These are phyloP conservation scores for Gadopsis marmoratus DNA, from an alignment of 2,797 vertebrate genomes.

Conservation along the genomic window DNA sequence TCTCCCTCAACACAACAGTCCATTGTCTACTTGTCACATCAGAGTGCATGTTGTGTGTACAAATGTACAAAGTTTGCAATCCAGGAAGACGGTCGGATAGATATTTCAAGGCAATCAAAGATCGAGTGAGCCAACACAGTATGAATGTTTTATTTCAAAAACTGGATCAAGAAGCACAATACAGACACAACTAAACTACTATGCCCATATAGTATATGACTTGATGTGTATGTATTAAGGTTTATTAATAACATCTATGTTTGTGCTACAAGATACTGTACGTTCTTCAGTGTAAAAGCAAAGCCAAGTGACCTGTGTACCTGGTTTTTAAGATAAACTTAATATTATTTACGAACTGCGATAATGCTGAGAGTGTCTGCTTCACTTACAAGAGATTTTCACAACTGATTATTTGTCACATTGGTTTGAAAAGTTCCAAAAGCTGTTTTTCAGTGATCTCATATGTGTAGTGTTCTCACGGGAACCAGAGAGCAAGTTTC, in stretches of 20 bases:
- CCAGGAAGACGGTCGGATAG: no score
- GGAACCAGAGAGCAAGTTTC: background rate
- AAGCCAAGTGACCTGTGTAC: conserved; percentile 34
- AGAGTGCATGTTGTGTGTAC: no score
- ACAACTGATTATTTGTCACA: conserved; percentile 5
- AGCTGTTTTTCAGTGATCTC: background rate
- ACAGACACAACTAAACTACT: conserved; percentile 45
- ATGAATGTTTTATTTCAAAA: conserved; percentile 78
- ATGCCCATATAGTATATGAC: conserved; percentile 9
- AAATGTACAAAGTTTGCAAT: background rate
- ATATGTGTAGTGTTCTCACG: conserved; percentile 6
- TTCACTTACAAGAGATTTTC: conserved; percentile 1
- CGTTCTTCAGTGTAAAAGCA: conserved; percentile 42
- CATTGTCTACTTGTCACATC: background rate
- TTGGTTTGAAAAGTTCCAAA: conserved; percentile 1
- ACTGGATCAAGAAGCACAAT: conserved; percentile 56
- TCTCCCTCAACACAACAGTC: background rate
- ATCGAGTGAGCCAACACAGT: background rate
- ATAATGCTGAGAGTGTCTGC: background rate
- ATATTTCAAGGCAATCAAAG: conserved; percentile 36
- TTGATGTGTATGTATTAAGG: conserved; percentile 18
- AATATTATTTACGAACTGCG: conserved; percentile 18
- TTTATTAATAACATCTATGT: conserved; percentile 37
- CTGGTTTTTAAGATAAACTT: conserved; percentile 28
- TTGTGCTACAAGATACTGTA: conserved; percentile 30